A percentile compares a stretch with the other conserved stretches of the same genome.
These are phyloP conservation scores for Synergus umbraculus DNA, from an alignment of 2,888 invertebrate genomes.

Conservation along the genomic window DNA sequence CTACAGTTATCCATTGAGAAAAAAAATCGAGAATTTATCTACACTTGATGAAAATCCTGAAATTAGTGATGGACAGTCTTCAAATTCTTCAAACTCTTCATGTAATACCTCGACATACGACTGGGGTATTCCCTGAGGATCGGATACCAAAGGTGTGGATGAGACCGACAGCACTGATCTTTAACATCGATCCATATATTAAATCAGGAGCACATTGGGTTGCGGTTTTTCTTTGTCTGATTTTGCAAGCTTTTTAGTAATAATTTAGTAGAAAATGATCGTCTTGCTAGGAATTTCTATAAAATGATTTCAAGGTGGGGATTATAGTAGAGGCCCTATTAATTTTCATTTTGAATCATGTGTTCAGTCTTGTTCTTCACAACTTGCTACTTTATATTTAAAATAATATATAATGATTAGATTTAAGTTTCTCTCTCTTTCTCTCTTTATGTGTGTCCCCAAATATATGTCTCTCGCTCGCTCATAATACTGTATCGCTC, in stretches of 20 bases:
- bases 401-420: no score
- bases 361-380: no score
- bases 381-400: no score
- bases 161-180: neutral
- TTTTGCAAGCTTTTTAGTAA: neutral
- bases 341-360: no score
- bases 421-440: no score
- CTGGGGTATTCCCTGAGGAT: neutral
- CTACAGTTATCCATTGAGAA: neutral
- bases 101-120: neutral
- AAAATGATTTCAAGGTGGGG: neutral
- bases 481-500: no score
- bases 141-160: neutral
- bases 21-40: neutral
- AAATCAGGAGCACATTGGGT: slow-evolving; percentile 48
- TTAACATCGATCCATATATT: slow-evolving; percentile 18
- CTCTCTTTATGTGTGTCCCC: no score
- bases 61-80: neutral
- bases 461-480: no score
- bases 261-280: neutral
- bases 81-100: neutral
- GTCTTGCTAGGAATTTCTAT: neutral
- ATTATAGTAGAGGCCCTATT: no score
- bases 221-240: neutral
- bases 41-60: no score